Evolutionary conservation across 2,113 vertebrate genomes (phyloP), one percentile per base, ranked within the genome.

Genomic region (Tachycineta bicolor): DNA sequence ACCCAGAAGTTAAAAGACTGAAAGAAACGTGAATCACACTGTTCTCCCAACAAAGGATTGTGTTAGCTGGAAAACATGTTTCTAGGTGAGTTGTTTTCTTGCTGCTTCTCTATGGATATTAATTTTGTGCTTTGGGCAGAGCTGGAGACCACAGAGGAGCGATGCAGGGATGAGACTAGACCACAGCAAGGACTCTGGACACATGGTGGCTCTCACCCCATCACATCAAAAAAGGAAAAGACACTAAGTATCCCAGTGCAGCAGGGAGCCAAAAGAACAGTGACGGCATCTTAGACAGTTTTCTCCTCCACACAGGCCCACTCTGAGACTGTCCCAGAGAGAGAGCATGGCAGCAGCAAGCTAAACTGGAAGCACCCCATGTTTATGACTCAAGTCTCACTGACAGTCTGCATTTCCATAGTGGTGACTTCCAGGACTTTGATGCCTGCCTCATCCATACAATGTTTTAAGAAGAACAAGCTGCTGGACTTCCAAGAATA

Each of bases 321-420:
- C 6, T 14, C 31, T 71, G 50, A 56, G 55, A 46, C 33, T 5
- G 3, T 6, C 6, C 4, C 56, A 62, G 50, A 37, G 43, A 47
- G 11, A 18, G 10, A 12, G 2, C 23, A 43, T 1, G 0, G 64
- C 50, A 41, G 68, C 55, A 93, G 53, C 49, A 73, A 53, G 14
- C n/a, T 4, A 0, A 34, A 44, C 44, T 19, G 9, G 0, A 75
- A 78, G n/a, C 17, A n/a, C 6, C 7, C 23, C 0, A 0, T 14
- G 33, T 47, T 47, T 59, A 28, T 44, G 63, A 52, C 43, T 50
- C 44, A 16, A 33, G 14, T 26, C 39, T 59, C 37, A 5, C 29
- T 6, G 1, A 26, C 31, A 69, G 64, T 6, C 64, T 83, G 59
- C 44, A 31, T 33, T 43, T 43, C 33, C 60, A 12, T 0, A 16